Base-by-base conservation (phyloP, 1,140 invertebrate species). In the Cecropterus lyciades region DNA sequence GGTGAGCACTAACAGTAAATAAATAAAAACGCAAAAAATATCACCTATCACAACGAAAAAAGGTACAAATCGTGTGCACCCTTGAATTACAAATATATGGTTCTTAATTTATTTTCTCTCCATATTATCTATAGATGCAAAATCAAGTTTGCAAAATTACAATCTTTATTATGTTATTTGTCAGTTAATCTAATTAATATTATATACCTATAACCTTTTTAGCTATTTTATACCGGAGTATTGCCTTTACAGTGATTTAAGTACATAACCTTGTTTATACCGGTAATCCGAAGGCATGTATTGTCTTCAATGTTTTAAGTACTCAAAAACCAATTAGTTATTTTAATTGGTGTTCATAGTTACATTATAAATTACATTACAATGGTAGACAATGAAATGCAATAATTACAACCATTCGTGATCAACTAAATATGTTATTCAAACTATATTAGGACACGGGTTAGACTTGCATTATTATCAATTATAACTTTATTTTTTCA, bases 101-200 rank as follows among this genome's bases (percentile, higher is more conserved):
- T n/a, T 40, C 30, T 40, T 40, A 40, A 33, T 40, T 33, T 53
- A 45, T 45, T 45, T 11, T 6, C 13, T 24, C n/a, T 37, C 8
- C 24, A 14, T 14, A 53, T 45, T 16, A 16, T 13, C 30, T 33
- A 49, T n/a, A 13, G 45, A 62, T 62, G 57, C 57, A 62, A 62
- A 62, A 62, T 67, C 40, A 71, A 30, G 55, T 64, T 69, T 66
- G 56, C 57, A 67, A 56, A 42, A 11, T 48, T 27, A 57, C 55
- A n/a, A 60, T 45, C 42, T 57, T 49, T 59, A 65, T 60, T 65
- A 57, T 67, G 40, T n/a, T 43, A 57, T 62, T 49, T 62, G 57
- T 62, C 57, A 62, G 11, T 33, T 49, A 62, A 46, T 30, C 43
- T 60, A 56, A 42, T 20, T 45, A 57, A 15, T 20, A 33, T 4